These are phyloP conservation scores for Amblyjoppa fuscipennis DNA, from an alignment of 2,888 invertebrate genomes.

Conservation along the genomic window DNA sequence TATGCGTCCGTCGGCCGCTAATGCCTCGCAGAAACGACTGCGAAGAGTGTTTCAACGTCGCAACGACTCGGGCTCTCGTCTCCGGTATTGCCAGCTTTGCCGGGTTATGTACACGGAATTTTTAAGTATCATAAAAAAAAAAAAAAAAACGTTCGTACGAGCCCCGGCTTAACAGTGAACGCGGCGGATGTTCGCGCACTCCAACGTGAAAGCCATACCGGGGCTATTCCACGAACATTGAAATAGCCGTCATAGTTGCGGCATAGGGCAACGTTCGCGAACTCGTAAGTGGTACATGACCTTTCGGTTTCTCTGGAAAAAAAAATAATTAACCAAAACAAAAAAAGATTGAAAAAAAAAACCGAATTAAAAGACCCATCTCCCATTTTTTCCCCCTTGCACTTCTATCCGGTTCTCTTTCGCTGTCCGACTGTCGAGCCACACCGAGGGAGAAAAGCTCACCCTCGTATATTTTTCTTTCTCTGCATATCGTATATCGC, in stretches of 20 bases:
- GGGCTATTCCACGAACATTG: background rate
- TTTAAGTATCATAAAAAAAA: background rate
- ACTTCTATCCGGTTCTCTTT: slow-evolving; percentile 9
- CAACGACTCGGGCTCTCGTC: background rate
- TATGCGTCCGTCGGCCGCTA: background rate
- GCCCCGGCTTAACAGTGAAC: background rate
- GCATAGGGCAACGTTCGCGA: background rate
- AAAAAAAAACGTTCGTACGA: background rate
- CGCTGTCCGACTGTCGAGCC: background rate
- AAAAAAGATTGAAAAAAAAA: background rate
- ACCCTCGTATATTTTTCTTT: slow-evolving; percentile 24
- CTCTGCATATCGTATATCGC: slow-evolving; percentile 14
- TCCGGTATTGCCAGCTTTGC: slow-evolving; percentile 1
- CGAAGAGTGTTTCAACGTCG: slow-evolving; percentile 20
- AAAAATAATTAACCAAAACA: too few relatives aligned
- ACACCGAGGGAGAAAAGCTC: background rate
- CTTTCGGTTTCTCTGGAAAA: background rate
- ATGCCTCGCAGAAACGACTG: slow-evolving; percentile 5
- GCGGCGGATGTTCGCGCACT: background rate
- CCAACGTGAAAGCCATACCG: background rate
- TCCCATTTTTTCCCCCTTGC: slow-evolving; percentile 1
- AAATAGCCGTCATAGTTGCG: slow-evolving; percentile 19
- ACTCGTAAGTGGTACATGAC: background rate
- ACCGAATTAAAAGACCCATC: slow-evolving; percentile 23
- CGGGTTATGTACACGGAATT: slow-evolving; percentile 31